Evolutionary conservation across 2,888 invertebrate species (phyloP), one percentile per base, ranked within the genome.

Genomic region (Rhagophthalmus giganteus): DNA sequence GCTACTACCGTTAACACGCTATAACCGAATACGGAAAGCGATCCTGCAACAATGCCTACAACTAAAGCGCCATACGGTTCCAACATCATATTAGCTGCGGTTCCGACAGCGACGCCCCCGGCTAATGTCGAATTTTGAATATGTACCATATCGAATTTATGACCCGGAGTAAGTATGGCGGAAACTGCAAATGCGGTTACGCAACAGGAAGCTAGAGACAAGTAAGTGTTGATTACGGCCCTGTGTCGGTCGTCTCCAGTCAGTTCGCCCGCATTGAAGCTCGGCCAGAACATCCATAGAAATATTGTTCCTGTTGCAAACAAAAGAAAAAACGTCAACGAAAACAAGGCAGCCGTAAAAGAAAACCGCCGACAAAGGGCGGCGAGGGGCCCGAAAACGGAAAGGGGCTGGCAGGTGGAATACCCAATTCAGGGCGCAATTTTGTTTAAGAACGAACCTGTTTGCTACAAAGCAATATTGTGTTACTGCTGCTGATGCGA

Each of bases 231-330:
- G 71, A 96, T 82, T 56, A 96, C 84, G 14, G 95, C 95, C 51
- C 96, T 80, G 65, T 88, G 84, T 59, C 88, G 88, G 61, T 86
- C 87, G 37, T 84, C 85, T 0, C 83, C 81, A 1, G 78, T 79
- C 14, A 89, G 80, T 41, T 90, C 82, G 0, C 87, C 92, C 1
- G 90, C 87, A 78, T 97, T 98, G 78, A 98, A 98, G 53, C 94
- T 94, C 0, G 97, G 97, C 96, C 96, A 97, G 76, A 90, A 97
- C 47, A 96, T 79, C 95, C 95, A 97, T 32, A 98, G 79, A 74
- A 97, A 96, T 42, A 95, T 76, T 1, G 95, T 92, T 45, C 96
- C 93, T 91, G 13, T 24, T 20, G 20, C 7, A 20, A 20, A 20
- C 7, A 20, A 5, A 20, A 20, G n/a, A n/a, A n/a, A n/a, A n/a